Evolutionary conservation across 2,888 invertebrate genomes (phyloP).

Genomic region (Sipha maydis): DNA sequence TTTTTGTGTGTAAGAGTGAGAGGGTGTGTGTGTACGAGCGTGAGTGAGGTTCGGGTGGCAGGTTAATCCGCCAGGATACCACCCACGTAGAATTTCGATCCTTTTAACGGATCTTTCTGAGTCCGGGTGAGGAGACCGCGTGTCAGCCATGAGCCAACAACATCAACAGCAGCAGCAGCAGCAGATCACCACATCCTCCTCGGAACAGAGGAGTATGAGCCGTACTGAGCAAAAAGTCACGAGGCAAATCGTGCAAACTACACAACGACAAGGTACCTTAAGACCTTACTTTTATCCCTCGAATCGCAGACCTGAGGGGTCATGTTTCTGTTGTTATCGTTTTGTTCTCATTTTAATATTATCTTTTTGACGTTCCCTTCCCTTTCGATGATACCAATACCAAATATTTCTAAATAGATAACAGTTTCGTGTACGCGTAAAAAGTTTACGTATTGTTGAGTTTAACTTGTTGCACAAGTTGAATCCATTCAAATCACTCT

Average conservation of each 20-base stretch:
- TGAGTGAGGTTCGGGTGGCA: background rate
- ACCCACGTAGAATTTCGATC: conserved; percentile 9
- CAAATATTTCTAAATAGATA: no score
- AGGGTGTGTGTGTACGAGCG: background rate
- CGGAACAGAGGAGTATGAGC: conserved; percentile 67
- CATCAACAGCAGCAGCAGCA: conserved; percentile 31
- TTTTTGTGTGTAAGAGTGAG: background rate
- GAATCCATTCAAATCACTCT: no score
- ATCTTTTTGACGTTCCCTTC: no score
- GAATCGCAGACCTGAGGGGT: no score
- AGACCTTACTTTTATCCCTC: no score
- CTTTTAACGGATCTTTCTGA: background rate
- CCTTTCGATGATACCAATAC: no score
- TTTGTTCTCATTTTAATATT: no score
- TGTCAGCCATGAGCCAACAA: conserved; percentile 30
- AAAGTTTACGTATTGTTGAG: no score
- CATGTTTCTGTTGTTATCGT: no score
- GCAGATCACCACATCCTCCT: conserved; percentile 20
- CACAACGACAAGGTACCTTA: conserved; percentile 53
- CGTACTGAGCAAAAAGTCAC: conserved; percentile 83
- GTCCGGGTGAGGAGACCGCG: background rate
- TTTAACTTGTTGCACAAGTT: no score
- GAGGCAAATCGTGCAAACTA: conserved; percentile 76
- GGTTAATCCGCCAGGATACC: background rate
- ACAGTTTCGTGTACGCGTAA: no score